Evolutionary conservation across 2,797 vertebrate species (phyloP).

Genomic region (Sebastes miniatus): DNA sequence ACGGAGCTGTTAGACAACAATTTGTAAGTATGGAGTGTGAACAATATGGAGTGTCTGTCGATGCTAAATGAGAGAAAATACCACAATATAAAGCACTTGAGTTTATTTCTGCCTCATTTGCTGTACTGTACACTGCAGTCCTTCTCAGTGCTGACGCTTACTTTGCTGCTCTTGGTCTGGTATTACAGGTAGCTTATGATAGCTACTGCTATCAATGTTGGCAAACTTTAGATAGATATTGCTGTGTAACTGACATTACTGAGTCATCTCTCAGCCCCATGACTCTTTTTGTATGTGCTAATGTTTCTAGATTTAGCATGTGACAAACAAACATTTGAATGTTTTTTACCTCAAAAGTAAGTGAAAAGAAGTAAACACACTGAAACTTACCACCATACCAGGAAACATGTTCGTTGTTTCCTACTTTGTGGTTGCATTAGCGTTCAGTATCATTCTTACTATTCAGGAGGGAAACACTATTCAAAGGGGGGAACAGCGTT

Average conservation of each 20-base stretch:
- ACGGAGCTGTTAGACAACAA: constrained; percentile 15
- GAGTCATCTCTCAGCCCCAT: neutral
- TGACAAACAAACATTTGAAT: too few relatives aligned
- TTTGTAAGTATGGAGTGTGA: neutral
- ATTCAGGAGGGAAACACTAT: neutral
- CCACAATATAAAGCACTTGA: neutral
- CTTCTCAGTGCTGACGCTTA: neutral
- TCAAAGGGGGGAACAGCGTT: too few relatives aligned
- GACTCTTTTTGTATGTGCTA: neutral
- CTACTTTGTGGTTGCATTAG: neutral
- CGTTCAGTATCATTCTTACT: neutral
- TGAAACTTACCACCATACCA: neutral
- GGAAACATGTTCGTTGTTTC: neutral
- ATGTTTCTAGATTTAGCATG: neutral
- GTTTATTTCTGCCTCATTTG: neutral
- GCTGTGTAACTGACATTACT: neutral
- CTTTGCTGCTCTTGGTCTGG: neutral
- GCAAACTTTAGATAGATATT: neutral
- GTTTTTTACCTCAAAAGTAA: neutral
- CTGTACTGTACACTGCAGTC: neutral
- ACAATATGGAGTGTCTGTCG: neutral
- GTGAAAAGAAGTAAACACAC: neutral
- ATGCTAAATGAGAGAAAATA: neutral
- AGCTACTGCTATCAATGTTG: rapidly evolving
- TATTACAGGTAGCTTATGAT: neutral